Base-by-base conservation (phyloP, 2,888 invertebrate genomes). In the Napeogenes sylphis region DNA sequence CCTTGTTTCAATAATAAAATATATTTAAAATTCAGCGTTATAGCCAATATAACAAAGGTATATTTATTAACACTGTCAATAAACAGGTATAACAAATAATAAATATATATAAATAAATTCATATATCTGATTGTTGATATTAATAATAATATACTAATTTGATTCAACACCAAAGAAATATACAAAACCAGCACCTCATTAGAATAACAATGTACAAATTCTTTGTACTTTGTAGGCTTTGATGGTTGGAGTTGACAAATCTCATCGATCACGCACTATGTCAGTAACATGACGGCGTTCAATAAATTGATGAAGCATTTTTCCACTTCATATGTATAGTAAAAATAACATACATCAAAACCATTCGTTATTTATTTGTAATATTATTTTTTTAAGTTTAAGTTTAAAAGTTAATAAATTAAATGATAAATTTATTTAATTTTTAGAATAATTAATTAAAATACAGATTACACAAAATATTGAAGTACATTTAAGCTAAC, bases 301-400 rank as follows among this genome's bases (percentile, higher is more conserved):
- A 77, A 79, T 79, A 79, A 81, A 82, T 82, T 82, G 80, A 80
- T 78, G 78, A 79, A 78, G 78, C 80, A 79, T 81, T 81, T 83
- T 82, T 82, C 14, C 30, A 51, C 51, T 47, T 47, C 47, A 47
- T 46, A 58, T 58, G 21, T 21, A 46, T 46, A 58, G 32, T 46
- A 14, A 47, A 58, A 33, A 35, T 74, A 75, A 70, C 75, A 14
- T 33, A 14, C 13, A 55, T 33, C 6, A 47, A 47, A 14, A 45
- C 4, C 13, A 58, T 58, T 58, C 46, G 58, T 32, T 13, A 35
- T 58, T 32, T 46, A 46, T n/a, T 12, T 30, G 12, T 33, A 30
- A 32, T 47, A 35, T 33, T 51, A 21, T 21, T 21, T 21, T 21
- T 21, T 21, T 55, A 51, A 12, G 56, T 51, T 55, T 30, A 14